phyloP scores from a whole-genome alignment of 2,797 vertebrate species.

The Perodicticus potto region DNA sequence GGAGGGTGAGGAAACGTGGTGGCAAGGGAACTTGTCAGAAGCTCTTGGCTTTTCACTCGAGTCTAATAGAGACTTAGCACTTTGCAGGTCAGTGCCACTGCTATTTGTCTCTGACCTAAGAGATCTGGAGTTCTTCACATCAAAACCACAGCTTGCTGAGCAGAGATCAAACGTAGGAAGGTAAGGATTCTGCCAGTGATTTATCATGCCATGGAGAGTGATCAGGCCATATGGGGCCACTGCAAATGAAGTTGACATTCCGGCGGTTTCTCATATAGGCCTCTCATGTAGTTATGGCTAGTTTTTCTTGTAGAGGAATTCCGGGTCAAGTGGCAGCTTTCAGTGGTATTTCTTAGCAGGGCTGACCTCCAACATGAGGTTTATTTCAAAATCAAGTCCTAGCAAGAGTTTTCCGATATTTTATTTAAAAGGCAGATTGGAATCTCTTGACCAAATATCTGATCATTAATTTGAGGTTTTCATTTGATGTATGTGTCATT shows the following conservation, averaged over 20 bases:
- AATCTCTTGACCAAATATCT: slow-evolving; percentile 49
- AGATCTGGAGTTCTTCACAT: slow-evolving; percentile 99
- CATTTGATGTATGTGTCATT: slow-evolving; percentile 1
- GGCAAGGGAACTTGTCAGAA: slow-evolving; percentile 88
- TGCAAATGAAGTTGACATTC: slow-evolving; percentile 91
- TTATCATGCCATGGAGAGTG: slow-evolving; percentile 94
- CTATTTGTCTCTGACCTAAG: slow-evolving; percentile 94
- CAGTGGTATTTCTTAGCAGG: slow-evolving; percentile 79
- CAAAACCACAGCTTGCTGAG: slow-evolving; percentile 96
- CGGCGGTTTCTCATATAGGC: slow-evolving; percentile 87
- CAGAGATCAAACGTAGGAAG: slow-evolving; percentile 97
- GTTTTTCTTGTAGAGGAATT: slow-evolving; percentile 84
- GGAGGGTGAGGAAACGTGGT: slow-evolving; percentile 61
- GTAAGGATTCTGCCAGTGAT: slow-evolving; percentile 95
- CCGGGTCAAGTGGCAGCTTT: slow-evolving; percentile 82
- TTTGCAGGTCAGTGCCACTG: slow-evolving; percentile 96
- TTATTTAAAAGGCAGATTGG: slow-evolving; percentile 47
- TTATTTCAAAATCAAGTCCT: slow-evolving; percentile 67
- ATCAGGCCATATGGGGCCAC: slow-evolving; percentile 89
- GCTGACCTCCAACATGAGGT: slow-evolving; percentile 55
- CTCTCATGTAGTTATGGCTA: slow-evolving; percentile 81
- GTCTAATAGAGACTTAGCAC: slow-evolving; percentile 94
- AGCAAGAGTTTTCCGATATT: slow-evolving; percentile 34
- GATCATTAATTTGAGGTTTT: slow-evolving; percentile 54
- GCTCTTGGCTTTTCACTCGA: slow-evolving; percentile 91